Evolutionary conservation across 2,888 invertebrate genomes (phyloP), one percentile per base, ranked within the genome.

Genomic region (Tachystola acroxantha): DNA sequence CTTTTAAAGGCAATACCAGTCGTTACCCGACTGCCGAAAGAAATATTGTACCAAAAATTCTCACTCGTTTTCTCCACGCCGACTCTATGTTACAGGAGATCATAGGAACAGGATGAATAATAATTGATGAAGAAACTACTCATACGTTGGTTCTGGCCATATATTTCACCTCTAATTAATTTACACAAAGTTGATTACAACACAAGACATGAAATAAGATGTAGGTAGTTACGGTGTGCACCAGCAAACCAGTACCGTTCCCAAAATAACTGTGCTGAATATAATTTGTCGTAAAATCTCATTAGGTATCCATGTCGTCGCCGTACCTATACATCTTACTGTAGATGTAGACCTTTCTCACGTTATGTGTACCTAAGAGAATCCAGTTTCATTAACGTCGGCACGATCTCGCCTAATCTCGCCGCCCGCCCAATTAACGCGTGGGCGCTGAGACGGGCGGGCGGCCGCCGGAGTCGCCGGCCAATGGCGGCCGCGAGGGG

Each of bases 361-460:
- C n/a, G n/a, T 4, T 20, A 19, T 19, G 57, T 57, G 60, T 58
- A 53, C 34, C 45, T 56, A 48, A 51, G 58, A 64, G 68, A 64
- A 61, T 60, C 59, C 58, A 53, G 66, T 69, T 73, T 84, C 80
- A 84, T 86, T 86, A 85, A 72, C 72, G 64, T 51, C 58, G 64
- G 56, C 61, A 61, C 57, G 53, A 53, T 48, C 53, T 50, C 47
- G 48, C 61, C 62, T 75, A 77, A 80, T 78, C 76, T 74, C 57
- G 55, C 63, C 69, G 74, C 67, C 74, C 84, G 80, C 78, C 85
- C 86, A 86, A 86, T 86, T 86, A 86, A 84, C 85, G 84, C 85
- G 79, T 77, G 68, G 81, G 81, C 82, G 80, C 78, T 75, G 66
- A 70, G 78, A 69, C 64, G 62, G 62, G 77, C 79, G 75, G 72